Percentiles rank a stretch among this genome's conserved stretches.
phyloP scores from a whole-genome alignment of 2,888 invertebrate species.

The Thymelicus acteon region DNA sequence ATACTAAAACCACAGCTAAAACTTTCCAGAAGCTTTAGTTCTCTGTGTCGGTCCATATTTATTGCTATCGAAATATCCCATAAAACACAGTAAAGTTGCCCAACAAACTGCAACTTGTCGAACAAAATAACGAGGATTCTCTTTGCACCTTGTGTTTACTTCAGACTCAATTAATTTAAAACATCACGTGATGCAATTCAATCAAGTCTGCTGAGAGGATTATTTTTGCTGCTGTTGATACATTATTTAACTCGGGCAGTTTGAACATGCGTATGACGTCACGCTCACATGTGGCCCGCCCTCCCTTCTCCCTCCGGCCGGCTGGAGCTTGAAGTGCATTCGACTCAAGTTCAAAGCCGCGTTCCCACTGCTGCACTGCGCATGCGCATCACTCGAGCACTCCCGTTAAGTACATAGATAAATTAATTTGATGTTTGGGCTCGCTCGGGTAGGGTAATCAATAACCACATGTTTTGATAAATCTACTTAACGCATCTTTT shows the following conservation, averaged over 20 bases:
- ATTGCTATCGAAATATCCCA: no score
- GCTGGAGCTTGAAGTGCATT: constrained; percentile 33
- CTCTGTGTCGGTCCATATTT: no score
- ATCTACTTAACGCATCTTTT: not conserved
- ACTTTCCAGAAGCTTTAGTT: no score
- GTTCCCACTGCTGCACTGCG: constrained; percentile 35
- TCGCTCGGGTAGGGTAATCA: not conserved
- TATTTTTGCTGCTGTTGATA: constrained; percentile 5
- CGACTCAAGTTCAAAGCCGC: constrained; percentile 36
- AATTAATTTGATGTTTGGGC: constrained; percentile 15
- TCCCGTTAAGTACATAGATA: constrained; percentile 8
- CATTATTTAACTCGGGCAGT: not conserved
- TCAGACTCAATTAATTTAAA: no score
- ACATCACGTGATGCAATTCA: no score
- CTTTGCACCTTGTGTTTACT: no score
- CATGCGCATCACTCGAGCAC: constrained; percentile 27
- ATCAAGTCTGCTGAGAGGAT: not conserved
- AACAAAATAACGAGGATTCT: no score
- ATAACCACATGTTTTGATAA: not conserved
- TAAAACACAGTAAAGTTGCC: no score
- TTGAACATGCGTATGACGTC: constrained; percentile 24
- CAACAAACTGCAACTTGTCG: no score
- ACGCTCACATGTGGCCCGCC: constrained; percentile 26
- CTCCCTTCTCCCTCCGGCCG: constrained; percentile 26
- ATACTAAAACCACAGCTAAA: no score